These are phyloP conservation scores for Heliopora coerulea DNA, from an alignment of 92 coral and sea anemone genomes.

Conservation along the genomic window DNA sequence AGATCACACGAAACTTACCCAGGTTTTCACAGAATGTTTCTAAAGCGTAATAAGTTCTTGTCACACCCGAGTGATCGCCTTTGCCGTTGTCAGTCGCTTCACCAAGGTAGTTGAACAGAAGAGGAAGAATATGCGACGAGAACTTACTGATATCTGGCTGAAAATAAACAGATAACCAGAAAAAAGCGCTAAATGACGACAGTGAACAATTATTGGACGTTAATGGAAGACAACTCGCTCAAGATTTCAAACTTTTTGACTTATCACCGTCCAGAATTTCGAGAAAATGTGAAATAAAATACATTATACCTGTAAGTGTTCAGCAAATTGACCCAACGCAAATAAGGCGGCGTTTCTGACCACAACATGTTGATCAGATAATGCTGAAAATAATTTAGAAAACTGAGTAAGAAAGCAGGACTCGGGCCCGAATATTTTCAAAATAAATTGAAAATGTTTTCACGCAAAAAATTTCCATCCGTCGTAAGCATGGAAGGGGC, in stretches of 20 bases:
- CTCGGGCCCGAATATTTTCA: no score
- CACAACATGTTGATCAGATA: slow-evolving; percentile 68
- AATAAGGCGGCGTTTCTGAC: slow-evolving; percentile 95
- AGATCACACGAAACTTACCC: slow-evolving; percentile 51
- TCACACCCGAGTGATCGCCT: slow-evolving; percentile 65
- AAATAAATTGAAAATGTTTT: no score
- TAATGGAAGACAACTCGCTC: no score
- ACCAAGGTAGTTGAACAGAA: slow-evolving; percentile 83
- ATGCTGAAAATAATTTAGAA: slow-evolving; percentile 53
- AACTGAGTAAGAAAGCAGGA: no score
- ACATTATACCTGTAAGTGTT: slow-evolving; percentile 90
- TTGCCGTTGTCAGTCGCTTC: slow-evolving; percentile 59
- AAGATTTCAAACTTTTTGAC: no score
- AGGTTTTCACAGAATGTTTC: slow-evolving; percentile 98
- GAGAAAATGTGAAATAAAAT: no score
- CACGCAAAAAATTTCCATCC: no score
- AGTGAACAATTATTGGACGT: no score
- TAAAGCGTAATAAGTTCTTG: slow-evolving; percentile 90
- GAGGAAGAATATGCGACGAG: slow-evolving; percentile 81
- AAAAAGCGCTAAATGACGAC: no score
- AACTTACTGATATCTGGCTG: slow-evolving; percentile 96
- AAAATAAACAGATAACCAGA: slow-evolving; percentile 45
- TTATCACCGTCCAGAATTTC: no score
- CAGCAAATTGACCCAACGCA: slow-evolving; percentile 97
- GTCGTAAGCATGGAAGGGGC: no score